Evolutionary conservation across 2,888 invertebrate species (phyloP).

Genomic region (Andrena flavipes): DNA sequence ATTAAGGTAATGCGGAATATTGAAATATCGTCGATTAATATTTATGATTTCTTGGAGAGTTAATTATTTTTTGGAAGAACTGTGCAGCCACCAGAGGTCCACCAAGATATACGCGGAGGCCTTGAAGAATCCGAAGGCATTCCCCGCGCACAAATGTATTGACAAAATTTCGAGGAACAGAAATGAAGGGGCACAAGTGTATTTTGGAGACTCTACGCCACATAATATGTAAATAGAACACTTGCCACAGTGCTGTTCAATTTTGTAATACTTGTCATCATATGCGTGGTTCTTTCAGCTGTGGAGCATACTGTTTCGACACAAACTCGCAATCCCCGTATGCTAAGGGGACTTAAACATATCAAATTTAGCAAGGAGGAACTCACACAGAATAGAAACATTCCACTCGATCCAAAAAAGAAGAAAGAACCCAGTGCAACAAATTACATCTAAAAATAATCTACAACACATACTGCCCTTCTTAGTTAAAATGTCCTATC

Average conservation of each 20-base stretch:
- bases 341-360: slow-evolving; percentile 16
- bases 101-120: slow-evolving; percentile 40
- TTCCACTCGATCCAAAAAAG: background rate
- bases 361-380: background rate
- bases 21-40: no score
- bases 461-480: no score
- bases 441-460: background rate
- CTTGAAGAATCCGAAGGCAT: slow-evolving; percentile 59
- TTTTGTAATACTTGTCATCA: background rate
- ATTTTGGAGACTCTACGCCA: slow-evolving; percentile 70
- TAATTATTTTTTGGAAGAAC: slow-evolving; percentile 8
- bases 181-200: slow-evolving; percentile 40
- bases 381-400: background rate
- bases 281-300: slow-evolving; percentile 19
- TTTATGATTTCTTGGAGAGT: background rate
- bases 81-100: slow-evolving; percentile 55
- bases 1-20: no score
- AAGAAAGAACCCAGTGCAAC: background rate
- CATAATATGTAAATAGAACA: slow-evolving; percentile 62
- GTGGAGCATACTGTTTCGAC: slow-evolving; percentile 56
- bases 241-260: background rate
- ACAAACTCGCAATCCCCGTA: slow-evolving; percentile 49
- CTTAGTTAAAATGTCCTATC: no score
- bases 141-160: slow-evolving; percentile 63
- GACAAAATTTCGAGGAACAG: background rate